phyloP scores from a whole-genome alignment of 2,797 vertebrate species.

The Vipera latastei region DNA sequence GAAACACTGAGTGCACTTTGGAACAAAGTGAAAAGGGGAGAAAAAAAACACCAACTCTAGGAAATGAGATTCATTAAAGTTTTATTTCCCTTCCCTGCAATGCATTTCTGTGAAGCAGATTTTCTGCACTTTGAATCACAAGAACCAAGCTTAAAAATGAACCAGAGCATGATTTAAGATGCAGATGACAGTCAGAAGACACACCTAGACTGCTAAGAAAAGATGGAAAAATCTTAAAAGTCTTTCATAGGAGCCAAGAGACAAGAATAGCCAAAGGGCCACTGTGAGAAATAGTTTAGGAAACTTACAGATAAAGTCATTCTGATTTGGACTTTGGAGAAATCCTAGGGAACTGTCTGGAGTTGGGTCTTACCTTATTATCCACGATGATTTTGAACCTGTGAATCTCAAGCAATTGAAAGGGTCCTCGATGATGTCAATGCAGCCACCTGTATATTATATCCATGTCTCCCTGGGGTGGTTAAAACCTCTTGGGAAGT shows the following conservation, averaged over 20 bases:
- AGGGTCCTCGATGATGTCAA: not conserved
- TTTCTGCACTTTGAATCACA: not conserved
- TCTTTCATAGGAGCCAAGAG: not conserved
- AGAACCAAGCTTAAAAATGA: not conserved
- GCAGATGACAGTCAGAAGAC: not conserved
- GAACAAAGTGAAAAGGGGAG: not conserved
- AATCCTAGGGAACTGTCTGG: not conserved
- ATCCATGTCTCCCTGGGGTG: not conserved
- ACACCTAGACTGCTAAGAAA: not conserved
- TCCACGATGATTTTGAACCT: not conserved
- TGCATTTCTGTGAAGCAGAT: not conserved
- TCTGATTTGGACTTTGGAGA: not conserved
- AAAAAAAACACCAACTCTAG: not conserved
- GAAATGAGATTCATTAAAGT: not conserved
- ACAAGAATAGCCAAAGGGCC: not conserved
- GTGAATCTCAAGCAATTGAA: not conserved
- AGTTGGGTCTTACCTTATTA: not conserved
- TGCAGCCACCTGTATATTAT: not conserved
- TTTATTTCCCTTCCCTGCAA: not conserved
- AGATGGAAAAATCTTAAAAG: not conserved
- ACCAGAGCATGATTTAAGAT: not conserved
- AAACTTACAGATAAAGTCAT: not conserved
- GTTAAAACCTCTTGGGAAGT: not conserved
- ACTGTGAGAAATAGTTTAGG: not conserved
- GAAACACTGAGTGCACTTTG: not conserved